Evolutionary conservation across 2,113 vertebrate genomes (phyloP).

Genomic region (Hippocampus abdominalis): DNA sequence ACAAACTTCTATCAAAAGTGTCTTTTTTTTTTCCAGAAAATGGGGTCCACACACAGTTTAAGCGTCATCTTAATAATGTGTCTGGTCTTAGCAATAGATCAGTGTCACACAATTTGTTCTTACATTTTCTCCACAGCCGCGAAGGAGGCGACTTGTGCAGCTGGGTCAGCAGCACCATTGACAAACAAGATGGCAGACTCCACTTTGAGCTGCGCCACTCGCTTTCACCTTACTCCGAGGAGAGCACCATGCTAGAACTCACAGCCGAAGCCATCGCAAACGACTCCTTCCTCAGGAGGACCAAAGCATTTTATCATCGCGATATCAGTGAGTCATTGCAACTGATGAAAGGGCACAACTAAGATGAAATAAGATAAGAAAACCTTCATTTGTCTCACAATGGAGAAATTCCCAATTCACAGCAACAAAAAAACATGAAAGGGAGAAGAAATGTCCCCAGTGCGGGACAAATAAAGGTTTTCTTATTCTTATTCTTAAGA

Average conservation of each 20-base stretch:
- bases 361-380: too few relatives aligned
- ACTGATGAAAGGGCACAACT: neutral
- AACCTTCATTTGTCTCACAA: too few relatives aligned
- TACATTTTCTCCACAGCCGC: constrained; percentile 30
- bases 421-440: too few relatives aligned
- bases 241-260: constrained; percentile 52
- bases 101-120: neutral
- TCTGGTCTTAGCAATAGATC: too few relatives aligned
- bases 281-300: constrained; percentile 22
- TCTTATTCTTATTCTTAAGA: too few relatives aligned
- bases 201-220: constrained; percentile 57
- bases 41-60: neutral
- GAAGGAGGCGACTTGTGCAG: constrained; percentile 23
- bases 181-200: constrained; percentile 7
- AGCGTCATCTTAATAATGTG: neutral
- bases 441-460: too few relatives aligned
- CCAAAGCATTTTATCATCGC: constrained; percentile 61
- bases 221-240: constrained; percentile 65
- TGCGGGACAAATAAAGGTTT: too few relatives aligned
- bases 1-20: too few relatives aligned
- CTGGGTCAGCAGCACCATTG: constrained; percentile 42
- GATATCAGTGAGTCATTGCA: constrained; percentile 65
- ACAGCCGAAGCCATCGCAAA: constrained; percentile 55
- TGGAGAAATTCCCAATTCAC: too few relatives aligned
- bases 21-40: too few relatives aligned